Evolutionary conservation across 2,797 vertebrate species (phyloP).

Genomic region (Acanthopagrus latus): DNA sequence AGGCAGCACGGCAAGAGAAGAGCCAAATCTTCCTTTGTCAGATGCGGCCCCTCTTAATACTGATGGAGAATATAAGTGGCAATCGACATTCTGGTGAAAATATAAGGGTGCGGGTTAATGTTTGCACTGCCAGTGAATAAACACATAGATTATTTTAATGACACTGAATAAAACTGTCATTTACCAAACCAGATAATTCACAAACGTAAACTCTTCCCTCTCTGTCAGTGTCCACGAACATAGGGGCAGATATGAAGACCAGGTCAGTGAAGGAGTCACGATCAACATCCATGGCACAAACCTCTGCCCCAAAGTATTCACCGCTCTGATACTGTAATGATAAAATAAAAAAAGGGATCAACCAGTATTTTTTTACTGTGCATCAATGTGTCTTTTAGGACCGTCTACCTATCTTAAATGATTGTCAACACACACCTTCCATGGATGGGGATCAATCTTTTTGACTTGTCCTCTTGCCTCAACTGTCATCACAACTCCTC

Average conservation of each 20-base stretch:
- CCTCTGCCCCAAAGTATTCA: slow-evolving; percentile 89
- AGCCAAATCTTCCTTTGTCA: slow-evolving; percentile 81
- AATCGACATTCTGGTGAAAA: slow-evolving; percentile 58
- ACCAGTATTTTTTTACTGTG: background rate
- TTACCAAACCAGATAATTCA: slow-evolving; percentile 59
- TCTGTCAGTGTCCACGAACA: slow-evolving; percentile 70
- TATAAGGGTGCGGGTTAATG: background rate
- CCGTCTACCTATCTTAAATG: background rate
- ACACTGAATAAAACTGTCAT: background rate
- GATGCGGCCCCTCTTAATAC: slow-evolving; percentile 67
- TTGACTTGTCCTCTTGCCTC: rapidly evolving
- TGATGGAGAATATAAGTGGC: slow-evolving; percentile 43
- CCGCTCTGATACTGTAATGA: slow-evolving; percentile 84
- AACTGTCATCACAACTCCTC: slow-evolving; percentile 70
- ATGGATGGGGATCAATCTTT: slow-evolving; percentile 44
- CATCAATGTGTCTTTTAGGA: background rate
- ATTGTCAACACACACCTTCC: slow-evolving; percentile 59
- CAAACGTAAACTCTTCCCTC: slow-evolving; percentile 85
- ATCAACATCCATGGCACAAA: slow-evolving; percentile 86
- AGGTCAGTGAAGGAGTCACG: slow-evolving; percentile 71
- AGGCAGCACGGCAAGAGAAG: slow-evolving; percentile 79
- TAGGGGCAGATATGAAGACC: slow-evolving; percentile 88
- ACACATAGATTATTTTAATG: rapidly evolving
- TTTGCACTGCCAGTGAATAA: background rate
- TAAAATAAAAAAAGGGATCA: background rate